Evolutionary conservation across 2,113 vertebrate species (phyloP).

Genomic region (Hemiscyllium ocellatum): DNA sequence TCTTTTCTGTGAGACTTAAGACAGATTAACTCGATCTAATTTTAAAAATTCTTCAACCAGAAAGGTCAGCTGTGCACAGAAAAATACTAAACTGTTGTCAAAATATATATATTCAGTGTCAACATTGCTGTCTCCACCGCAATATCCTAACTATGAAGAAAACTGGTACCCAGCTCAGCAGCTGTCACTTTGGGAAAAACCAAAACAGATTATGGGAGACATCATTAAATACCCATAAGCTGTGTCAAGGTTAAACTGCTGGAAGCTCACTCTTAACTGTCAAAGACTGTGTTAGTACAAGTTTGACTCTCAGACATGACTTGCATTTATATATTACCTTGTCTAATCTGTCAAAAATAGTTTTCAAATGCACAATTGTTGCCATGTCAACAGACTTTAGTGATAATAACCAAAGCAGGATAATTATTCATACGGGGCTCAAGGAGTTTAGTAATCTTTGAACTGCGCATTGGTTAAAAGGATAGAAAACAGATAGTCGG

Average conservation of each 20-base stretch:
- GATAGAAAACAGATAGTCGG: too few relatives aligned
- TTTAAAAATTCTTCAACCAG: not conserved
- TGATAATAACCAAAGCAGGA: not conserved
- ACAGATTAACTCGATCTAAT: not conserved
- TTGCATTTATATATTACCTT: not conserved
- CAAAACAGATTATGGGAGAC: not conserved
- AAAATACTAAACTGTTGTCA: not conserved
- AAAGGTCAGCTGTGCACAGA: not conserved
- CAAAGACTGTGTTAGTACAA: not conserved
- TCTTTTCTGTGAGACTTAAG: not conserved
- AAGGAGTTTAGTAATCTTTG: too few relatives aligned
- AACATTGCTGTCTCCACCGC: not conserved
- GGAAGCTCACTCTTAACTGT: not conserved
- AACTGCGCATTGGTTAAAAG: too few relatives aligned
- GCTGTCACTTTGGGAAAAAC: not conserved
- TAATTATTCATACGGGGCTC: not conserved
- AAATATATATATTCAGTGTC: not conserved
- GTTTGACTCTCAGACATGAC: not conserved
- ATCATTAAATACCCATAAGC: not conserved
- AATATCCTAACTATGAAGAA: not conserved
- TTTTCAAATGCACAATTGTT: not conserved
- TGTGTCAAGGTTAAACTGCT: constrained; percentile 19
- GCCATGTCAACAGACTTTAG: not conserved
- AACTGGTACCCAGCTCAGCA: not conserved
- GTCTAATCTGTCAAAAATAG: not conserved